Percentiles rank a stretch among this genome's conserved stretches.
phyloP scores from a whole-genome alignment of 2,113 vertebrate species.

The Ammospiza caudacuta region DNA sequence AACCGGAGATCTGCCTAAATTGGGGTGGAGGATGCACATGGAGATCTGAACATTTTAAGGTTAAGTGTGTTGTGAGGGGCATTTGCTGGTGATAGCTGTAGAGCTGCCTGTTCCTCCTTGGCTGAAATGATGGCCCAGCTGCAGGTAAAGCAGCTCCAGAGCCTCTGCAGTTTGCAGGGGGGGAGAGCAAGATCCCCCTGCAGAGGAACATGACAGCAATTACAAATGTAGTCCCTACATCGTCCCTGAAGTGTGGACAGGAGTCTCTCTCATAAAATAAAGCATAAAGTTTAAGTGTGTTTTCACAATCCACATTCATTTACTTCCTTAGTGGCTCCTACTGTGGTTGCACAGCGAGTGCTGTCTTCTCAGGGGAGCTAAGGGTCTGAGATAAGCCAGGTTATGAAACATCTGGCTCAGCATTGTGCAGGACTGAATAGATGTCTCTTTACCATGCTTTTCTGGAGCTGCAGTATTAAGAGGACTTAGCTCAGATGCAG shows the following conservation, averaged over 20 bases:
- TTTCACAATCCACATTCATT: fast-evolving
- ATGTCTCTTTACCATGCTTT: not conserved
- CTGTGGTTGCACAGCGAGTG: not conserved
- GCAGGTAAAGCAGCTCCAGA: not conserved
- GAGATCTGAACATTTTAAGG: not conserved
- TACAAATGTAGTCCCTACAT: not conserved
- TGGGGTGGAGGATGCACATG: not conserved
- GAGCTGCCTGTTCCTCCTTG: not conserved
- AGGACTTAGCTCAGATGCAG: not conserved
- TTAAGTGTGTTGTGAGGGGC: not conserved
- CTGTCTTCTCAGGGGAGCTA: not conserved
- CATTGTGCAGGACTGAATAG: not conserved
- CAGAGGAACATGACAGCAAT: not conserved
- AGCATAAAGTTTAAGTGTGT: not conserved
- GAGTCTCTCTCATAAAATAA: not conserved
- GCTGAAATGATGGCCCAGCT: not conserved
- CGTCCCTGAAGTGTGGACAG: not conserved
- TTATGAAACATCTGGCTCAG: not conserved
- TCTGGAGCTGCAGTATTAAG: not conserved
- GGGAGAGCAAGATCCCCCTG: not conserved
- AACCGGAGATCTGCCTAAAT: not conserved
- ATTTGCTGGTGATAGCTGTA: not conserved
- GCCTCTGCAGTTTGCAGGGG: not conserved
- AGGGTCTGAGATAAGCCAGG: not conserved
- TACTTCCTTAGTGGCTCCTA: not conserved